These are phyloP conservation scores for Enteromius trimaculatus DNA, from an alignment of 2,797 vertebrate genomes.

Conservation along the genomic window DNA sequence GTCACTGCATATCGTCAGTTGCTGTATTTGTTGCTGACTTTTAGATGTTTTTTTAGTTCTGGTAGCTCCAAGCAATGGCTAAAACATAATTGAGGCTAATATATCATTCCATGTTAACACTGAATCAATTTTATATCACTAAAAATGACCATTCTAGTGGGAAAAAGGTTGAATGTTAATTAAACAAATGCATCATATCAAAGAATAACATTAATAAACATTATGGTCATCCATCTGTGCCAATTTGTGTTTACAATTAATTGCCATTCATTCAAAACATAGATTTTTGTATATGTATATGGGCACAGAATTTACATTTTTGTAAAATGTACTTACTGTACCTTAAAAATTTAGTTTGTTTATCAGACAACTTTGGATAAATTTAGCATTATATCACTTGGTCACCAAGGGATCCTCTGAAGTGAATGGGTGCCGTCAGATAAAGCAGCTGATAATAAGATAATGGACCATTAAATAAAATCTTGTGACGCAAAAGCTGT, in stretches of 20 bases:
- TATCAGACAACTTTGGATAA: background rate
- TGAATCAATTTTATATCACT: background rate
- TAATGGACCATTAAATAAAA: background rate
- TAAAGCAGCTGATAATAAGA: background rate
- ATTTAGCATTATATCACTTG: background rate
- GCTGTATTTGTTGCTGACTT: background rate
- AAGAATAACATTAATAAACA: background rate
- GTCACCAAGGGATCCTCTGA: background rate
- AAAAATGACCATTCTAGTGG: background rate
- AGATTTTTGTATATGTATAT: background rate
- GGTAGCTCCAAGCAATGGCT: background rate
- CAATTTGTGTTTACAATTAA: background rate
- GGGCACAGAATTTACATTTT: background rate
- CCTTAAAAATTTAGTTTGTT: background rate
- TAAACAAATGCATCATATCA: background rate
- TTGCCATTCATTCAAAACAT: background rate
- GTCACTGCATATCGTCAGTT: background rate
- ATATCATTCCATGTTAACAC: background rate
- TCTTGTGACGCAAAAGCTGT: background rate
- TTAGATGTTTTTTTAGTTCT: background rate
- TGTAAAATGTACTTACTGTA: background rate
- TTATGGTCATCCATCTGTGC: background rate
- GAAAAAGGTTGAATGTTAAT: background rate
- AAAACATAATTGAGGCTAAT: background rate
- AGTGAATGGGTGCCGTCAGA: background rate